These are phyloP conservation scores for Orchesella flavescens DNA, from an alignment of 2,888 invertebrate species.

Conservation along the genomic window DNA sequence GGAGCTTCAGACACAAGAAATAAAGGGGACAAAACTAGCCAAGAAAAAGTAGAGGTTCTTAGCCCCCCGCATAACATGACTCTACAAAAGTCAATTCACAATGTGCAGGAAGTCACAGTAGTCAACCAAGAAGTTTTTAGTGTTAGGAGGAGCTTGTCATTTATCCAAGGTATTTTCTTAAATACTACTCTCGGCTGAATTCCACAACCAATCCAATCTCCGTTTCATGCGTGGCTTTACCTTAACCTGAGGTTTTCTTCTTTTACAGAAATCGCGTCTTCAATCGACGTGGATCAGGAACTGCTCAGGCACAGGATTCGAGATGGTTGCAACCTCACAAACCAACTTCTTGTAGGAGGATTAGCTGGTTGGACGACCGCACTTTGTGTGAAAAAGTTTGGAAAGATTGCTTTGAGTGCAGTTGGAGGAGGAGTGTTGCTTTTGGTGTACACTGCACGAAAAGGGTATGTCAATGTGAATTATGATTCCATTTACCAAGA, in stretches of 20 bases:
- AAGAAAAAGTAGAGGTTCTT: background rate
- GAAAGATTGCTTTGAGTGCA: constrained; percentile 59
- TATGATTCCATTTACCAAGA: constrained; percentile 66
- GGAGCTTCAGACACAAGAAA: background rate
- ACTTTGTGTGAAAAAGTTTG: constrained; percentile 64
- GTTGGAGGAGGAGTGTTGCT: constrained; percentile 59
- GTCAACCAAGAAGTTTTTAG: constrained; percentile 41
- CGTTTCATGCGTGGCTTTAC: no score
- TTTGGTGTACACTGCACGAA: constrained; percentile 51
- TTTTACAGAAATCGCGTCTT: constrained; percentile 47
- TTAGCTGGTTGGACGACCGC: constrained; percentile 58
- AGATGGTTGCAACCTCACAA: constrained; percentile 46
- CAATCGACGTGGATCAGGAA: constrained; percentile 62
- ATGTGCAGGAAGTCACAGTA: constrained; percentile 27
- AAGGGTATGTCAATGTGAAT: constrained; percentile 66
- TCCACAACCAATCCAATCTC: background rate
- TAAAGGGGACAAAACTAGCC: background rate
- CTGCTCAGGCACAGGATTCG: constrained; percentile 37
- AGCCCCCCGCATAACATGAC: constrained; percentile 13
- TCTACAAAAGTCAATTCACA: constrained; percentile 17
- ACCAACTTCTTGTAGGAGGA: constrained; percentile 56
- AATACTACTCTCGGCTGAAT: background rate
- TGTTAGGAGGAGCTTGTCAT: constrained; percentile 40
- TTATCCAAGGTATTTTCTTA: constrained; percentile 40
- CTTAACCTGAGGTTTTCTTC: background rate